Percentiles rank a stretch among this genome's conserved stretches.
These are phyloP conservation scores for Ametastegia equiseti DNA, from an alignment of 2,888 invertebrate species.

Conservation along the genomic window DNA sequence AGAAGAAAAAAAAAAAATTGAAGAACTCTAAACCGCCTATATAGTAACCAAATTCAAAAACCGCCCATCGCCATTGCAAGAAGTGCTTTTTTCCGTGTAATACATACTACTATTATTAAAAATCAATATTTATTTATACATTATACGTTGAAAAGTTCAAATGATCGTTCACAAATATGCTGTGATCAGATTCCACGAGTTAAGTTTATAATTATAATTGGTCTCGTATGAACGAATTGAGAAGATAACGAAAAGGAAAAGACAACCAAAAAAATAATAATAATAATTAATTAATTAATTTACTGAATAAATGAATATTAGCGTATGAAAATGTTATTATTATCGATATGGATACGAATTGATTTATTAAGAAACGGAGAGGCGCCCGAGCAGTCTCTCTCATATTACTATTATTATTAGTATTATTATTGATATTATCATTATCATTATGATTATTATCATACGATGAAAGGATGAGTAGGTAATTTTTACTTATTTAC, in stretches of 20 bases:
- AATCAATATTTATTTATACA: not conserved
- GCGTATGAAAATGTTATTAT: not conserved
- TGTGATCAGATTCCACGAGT: slow-evolving; percentile 65
- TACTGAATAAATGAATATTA: slow-evolving; percentile 18
- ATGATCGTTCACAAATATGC: slow-evolving; percentile 57
- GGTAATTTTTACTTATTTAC: slow-evolving; percentile 66
- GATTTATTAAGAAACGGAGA: not conserved
- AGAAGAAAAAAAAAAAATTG: not conserved
- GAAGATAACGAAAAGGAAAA: slow-evolving; percentile 33
- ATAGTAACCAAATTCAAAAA: slow-evolving; percentile 65
- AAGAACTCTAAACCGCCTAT: slow-evolving; percentile 59
- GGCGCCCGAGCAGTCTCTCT: not conserved
- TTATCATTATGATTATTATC: too few relatives aligned
- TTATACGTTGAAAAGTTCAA: slow-evolving; percentile 30
- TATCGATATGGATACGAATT: not conserved
- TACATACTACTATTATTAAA: not conserved
- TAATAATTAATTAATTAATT: not conserved
- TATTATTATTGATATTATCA: too few relatives aligned
- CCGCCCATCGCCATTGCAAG: slow-evolving; percentile 65
- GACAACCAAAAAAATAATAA: slow-evolving; percentile 16
- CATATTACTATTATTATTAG: not conserved
- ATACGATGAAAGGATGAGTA: slow-evolving; percentile 59
- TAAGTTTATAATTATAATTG: slow-evolving; percentile 32
- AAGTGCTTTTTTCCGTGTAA: slow-evolving; percentile 62
- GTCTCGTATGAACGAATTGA: slow-evolving; percentile 45